These are phyloP conservation scores for Hanleya hanleyi DNA, from an alignment of 2,888 invertebrate genomes.

Conservation along the genomic window DNA sequence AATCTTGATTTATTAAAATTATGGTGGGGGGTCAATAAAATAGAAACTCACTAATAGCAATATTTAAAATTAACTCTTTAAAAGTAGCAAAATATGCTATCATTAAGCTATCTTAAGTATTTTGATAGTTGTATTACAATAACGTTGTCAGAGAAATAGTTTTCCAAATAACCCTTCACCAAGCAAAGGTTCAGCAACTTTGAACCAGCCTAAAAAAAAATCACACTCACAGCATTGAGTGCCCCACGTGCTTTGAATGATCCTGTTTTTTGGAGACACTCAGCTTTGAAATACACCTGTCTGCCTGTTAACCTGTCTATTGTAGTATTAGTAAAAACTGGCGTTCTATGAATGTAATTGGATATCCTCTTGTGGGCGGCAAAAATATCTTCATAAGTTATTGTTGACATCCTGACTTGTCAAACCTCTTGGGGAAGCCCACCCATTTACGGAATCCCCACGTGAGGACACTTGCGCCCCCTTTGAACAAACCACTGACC, in stretches of 20 bases:
- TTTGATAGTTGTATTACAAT: no score
- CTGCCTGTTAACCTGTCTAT: constrained; percentile 52
- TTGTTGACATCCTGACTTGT: not conserved
- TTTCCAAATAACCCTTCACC: no score
- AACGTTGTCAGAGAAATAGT: no score
- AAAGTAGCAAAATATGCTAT: no score
- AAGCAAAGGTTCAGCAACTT: not conserved
- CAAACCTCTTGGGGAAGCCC: not conserved
- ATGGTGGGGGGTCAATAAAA: no score
- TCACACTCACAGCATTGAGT: constrained; percentile 59
- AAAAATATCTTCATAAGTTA: constrained; percentile 27
- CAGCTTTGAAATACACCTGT: constrained; percentile 64
- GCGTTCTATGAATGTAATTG: constrained; percentile 53
- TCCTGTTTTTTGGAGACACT: constrained; percentile 69
- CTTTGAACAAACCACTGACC: not conserved
- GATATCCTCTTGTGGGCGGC: constrained; percentile 43
- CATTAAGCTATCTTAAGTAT: no score
- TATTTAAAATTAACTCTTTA: no score
- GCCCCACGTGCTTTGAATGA: constrained; percentile 69
- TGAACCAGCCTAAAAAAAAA: not conserved
- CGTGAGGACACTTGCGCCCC: constrained; percentile 1
- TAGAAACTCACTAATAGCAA: no score
- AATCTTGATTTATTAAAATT: no score
- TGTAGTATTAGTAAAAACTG: constrained; percentile 53
- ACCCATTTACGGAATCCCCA: not conserved